A percentile compares a stretch with the other conserved stretches of the same genome.
phyloP scores from a whole-genome alignment of 2,888 invertebrate genomes.

The Philaethria dido region DNA sequence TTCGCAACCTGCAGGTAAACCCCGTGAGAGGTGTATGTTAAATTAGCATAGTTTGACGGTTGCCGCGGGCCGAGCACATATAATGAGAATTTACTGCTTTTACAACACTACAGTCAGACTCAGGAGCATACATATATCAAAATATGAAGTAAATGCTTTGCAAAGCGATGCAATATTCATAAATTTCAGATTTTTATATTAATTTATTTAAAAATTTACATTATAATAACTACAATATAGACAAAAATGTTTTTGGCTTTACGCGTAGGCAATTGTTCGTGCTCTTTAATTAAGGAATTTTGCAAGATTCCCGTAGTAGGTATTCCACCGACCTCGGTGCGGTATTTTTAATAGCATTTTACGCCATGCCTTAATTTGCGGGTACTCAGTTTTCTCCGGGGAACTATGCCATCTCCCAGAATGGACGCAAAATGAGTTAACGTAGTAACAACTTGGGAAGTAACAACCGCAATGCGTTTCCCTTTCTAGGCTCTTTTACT shows the following conservation, averaged over 20 bases:
- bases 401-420: constrained; percentile 37
- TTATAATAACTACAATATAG: too few species aligned
- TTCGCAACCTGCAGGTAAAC: constrained; percentile 29
- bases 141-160: constrained; percentile 17
- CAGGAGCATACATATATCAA: constrained; percentile 48
- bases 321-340: constrained; percentile 9
- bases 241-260: not conserved
- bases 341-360: constrained; percentile 38
- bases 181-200: constrained; percentile 9
- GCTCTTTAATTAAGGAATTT: constrained; percentile 11
- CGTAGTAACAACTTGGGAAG: constrained; percentile 28
- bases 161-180: constrained; percentile 23
- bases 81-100: constrained; percentile 70
- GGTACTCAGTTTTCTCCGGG: constrained; percentile 35
- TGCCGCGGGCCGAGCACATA: constrained; percentile 51
- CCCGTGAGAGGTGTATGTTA: constrained; percentile 57
- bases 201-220: too few species aligned
- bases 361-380: constrained; percentile 33
- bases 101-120: constrained; percentile 50
- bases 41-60: constrained; percentile 72
- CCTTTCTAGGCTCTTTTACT: constrained; percentile 19
- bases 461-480: constrained; percentile 35
- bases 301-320: not conserved
- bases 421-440: constrained; percentile 41
- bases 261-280: not conserved